Percentiles rank a stretch among this genome's conserved stretches.
These are phyloP conservation scores for Onychomys arenicola DNA, from an alignment of 2,797 vertebrate species.

Conservation along the genomic window DNA sequence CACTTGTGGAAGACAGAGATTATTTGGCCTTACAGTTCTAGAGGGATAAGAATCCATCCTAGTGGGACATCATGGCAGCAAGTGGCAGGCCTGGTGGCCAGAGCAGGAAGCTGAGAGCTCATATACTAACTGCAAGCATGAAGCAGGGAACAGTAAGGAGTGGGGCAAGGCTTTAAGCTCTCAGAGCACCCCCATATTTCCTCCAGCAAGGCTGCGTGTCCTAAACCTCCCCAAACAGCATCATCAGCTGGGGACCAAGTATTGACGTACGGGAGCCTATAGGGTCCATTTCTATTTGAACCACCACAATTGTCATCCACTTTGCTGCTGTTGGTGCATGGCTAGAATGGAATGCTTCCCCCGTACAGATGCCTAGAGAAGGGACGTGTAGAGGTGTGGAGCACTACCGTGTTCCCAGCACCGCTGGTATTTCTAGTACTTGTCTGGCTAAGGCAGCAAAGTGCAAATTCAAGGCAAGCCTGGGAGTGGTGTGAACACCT, in stretches of 20 bases:
- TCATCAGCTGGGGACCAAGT: not conserved
- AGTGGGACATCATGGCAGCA: not conserved
- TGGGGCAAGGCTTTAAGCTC: not conserved
- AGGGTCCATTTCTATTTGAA: not conserved
- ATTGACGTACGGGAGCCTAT: not conserved
- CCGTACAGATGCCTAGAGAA: not conserved
- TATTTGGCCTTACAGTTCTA: not conserved
- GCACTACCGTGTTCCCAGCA: fast-evolving
- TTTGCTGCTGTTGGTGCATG: not conserved
- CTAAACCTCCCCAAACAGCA: not conserved
- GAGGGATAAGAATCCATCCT: not conserved
- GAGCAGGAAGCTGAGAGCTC: not conserved
- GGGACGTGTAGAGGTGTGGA: not conserved
- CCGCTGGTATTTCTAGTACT: not conserved
- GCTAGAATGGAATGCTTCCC: not conserved
- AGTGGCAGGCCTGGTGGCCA: not conserved
- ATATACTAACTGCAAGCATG: not conserved
- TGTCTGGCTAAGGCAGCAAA: not conserved
- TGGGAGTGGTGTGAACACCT: not conserved
- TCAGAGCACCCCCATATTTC: too few species aligned
- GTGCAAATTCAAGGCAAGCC: not conserved
- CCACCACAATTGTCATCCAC: not conserved
- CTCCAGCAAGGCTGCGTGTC: too few species aligned
- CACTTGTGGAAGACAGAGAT: not conserved
- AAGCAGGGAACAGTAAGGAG: not conserved